These are phyloP conservation scores for Siniperca chuatsi DNA, from an alignment of 2,113 vertebrate species.

Conservation along the genomic window DNA sequence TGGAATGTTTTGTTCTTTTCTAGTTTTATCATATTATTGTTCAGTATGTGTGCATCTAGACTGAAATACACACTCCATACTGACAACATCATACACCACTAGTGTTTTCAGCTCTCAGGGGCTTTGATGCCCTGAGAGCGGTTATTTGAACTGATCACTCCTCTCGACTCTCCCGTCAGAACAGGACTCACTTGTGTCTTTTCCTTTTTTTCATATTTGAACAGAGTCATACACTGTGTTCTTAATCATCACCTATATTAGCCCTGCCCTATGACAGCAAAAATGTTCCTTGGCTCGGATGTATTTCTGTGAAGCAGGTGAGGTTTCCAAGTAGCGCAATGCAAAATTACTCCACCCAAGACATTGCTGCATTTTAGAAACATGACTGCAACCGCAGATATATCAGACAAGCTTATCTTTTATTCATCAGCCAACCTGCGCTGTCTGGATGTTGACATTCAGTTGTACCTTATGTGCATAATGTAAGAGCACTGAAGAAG, in stretches of 20 bases:
- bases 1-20: not conserved
- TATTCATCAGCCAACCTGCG: constrained; percentile 64
- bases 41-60: not conserved
- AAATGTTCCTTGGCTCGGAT: constrained; percentile 32
- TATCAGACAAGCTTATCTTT: constrained; percentile 62
- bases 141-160: not conserved
- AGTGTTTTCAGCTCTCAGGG: constrained; percentile 31
- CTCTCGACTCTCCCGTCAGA: constrained; percentile 2
- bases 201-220: not conserved
- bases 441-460: constrained; percentile 62
- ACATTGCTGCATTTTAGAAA: not conserved
- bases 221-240: not conserved
- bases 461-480: constrained; percentile 37
- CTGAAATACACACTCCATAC: constrained; percentile 11
- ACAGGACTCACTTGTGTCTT: constrained; percentile 22
- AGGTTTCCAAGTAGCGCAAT: not conserved
- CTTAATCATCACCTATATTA: constrained; percentile 10
- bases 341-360: not conserved
- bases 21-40: not conserved
- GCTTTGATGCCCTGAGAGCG: not conserved
- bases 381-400: constrained; percentile 18
- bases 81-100: constrained; percentile 3
- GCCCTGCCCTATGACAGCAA: constrained; percentile 35
- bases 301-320: constrained; percentile 19
- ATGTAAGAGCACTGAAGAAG: not conserved